phyloP scores from a whole-genome alignment of 2,113 vertebrate genomes.

The Kryptolebias marmoratus region DNA sequence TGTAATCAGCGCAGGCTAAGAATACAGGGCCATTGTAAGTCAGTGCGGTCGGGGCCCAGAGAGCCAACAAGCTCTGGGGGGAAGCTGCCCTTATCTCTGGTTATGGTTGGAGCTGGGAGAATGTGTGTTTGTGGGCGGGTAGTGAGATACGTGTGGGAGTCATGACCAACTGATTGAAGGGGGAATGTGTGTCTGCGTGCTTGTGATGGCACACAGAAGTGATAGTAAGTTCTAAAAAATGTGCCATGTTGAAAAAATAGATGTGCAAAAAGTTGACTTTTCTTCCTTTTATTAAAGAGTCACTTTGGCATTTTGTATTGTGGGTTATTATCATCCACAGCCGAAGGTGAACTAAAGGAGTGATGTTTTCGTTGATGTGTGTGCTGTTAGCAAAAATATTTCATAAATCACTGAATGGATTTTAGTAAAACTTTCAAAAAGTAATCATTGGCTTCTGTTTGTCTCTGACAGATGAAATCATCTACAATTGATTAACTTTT shows the following conservation, averaged over 20 bases:
- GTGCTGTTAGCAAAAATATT: too few relatives aligned
- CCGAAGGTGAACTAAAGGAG: too few relatives aligned
- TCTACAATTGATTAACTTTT: too few relatives aligned
- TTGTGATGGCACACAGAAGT: constrained; percentile 15
- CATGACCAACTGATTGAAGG: constrained; percentile 43
- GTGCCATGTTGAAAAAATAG: not conserved
- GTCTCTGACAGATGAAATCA: too few relatives aligned
- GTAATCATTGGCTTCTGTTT: too few relatives aligned
- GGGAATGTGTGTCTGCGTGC: constrained; percentile 52
- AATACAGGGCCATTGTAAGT: constrained; percentile 71
- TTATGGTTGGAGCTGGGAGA: constrained; percentile 69
- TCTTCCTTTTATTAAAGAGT: too few relatives aligned
- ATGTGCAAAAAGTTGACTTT: not conserved
- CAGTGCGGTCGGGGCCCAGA: constrained; percentile 43
- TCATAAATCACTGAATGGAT: too few relatives aligned
- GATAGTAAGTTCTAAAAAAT: too few relatives aligned
- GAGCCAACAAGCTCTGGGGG: constrained; percentile 56
- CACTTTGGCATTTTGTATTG: too few relatives aligned
- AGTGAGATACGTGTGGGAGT: constrained; percentile 60
- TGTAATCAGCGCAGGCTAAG: constrained; percentile 71
- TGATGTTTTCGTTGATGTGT: too few relatives aligned
- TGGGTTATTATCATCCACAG: too few relatives aligned
- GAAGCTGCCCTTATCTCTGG: constrained; percentile 69
- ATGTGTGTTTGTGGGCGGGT: constrained; percentile 47
- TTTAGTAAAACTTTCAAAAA: too few relatives aligned